Conservation (phyloP, 2,888 invertebrate genomes). For the Iphiclides podalirius region DNA sequence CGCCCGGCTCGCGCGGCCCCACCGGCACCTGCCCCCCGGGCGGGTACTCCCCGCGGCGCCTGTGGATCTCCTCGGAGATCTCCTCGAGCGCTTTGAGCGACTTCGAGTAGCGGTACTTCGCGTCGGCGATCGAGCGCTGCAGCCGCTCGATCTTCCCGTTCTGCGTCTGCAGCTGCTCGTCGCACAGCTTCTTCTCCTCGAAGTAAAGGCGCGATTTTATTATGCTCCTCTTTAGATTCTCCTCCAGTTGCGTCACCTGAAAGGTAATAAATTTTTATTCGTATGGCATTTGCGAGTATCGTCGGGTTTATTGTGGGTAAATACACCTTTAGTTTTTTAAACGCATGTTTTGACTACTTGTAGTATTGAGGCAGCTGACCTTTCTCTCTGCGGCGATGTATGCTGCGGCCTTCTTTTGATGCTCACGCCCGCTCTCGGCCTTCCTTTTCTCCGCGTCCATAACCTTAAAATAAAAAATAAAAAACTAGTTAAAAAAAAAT, state of each 20-base stretch:
- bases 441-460: conserved; percentile 96
- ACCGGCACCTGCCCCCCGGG: conserved; percentile 71
- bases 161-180: conserved; percentile 91
- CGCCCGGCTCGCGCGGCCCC: conserved; percentile 84
- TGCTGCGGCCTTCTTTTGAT: conserved; percentile 88
- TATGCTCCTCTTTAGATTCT: conserved; percentile 89
- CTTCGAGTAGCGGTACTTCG: conserved; percentile 90
- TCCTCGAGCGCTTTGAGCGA: conserved; percentile 91
- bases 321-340: too few relatives aligned
- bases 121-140: conserved; percentile 87
- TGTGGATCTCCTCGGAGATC: conserved; percentile 95
- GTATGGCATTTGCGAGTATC: too few relatives aligned
- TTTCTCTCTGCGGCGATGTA: conserved; percentile 91
- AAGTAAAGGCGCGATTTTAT: conserved; percentile 94
- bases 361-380: too few relatives aligned
- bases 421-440: conserved; percentile 92
- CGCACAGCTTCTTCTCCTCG: conserved; percentile 92
- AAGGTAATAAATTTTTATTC: conserved; percentile 30
- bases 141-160: conserved; percentile 91
- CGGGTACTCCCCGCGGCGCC: conserved; percentile 79
- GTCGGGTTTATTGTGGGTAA: too few relatives aligned
- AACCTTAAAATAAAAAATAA: conserved; percentile 75
- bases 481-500: too few relatives aligned
- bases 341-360: too few relatives aligned
- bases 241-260: conserved; percentile 88